Base-by-base conservation (phyloP, 1,140 invertebrate genomes). In the Diuraphis noxia region DNA sequence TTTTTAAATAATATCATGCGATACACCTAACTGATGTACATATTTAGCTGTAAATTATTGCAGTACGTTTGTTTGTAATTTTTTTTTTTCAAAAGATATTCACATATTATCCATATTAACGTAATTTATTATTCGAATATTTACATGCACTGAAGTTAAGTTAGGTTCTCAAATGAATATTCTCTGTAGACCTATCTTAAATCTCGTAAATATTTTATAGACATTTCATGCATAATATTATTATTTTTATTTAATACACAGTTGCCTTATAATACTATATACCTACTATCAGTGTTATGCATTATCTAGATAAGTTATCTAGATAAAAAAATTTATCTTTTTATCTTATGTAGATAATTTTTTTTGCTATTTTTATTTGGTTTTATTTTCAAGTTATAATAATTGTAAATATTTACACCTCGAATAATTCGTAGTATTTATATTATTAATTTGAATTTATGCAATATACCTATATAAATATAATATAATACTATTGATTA, bases 1-100 rank as follows among this genome's bases (percentile, higher is more conserved):
- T 41, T 38, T 82, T 43, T 41, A 82, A 82, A n/a, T 82, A 82
- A 41, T 82, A 82, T 17, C 81, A 10, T 1, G 40, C 25, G 79
- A 40, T 82, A 82, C 38, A 30, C 17, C 30, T 17, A 30, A 82
- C 34, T 23, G 25, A 52, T 52, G 85, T 17, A 34, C n/a, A 52
- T 52, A 23, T 86, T 52, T 86, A 52, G 52, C 52, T 86, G 85
- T 86, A 52, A 86, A 52, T 86, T 52, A 86, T 86, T 52, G 43
- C 34, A 36, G 34, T 52, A 1, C 23, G 9, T 41, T 41, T 82
- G 25, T 40, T 49, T 30, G 52, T 41, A 84, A 7, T 19, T 84
- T 3, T n/a, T 63, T 40, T 30, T 40, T n/a, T n/a, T 43, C 10
- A 30, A 41, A 82, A 41, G 10, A n/a, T 84, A 34, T 21, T 84